phyloP scores from a whole-genome alignment of 2,888 invertebrate species.

The Dastarcus helophoroides region DNA sequence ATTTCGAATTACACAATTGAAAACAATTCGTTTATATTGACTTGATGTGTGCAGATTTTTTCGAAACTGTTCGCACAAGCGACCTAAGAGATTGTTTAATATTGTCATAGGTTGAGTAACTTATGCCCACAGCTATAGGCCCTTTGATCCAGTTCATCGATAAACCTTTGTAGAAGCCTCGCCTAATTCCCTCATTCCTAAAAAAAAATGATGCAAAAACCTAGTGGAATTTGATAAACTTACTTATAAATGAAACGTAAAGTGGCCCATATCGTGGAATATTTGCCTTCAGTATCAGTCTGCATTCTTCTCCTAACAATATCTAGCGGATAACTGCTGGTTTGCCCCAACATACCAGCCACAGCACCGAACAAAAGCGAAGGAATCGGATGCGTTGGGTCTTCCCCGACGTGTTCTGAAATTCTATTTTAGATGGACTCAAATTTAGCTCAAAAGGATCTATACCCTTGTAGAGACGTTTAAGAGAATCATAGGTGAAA shows the following conservation, averaged over 20 bases:
- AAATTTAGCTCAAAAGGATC: no score
- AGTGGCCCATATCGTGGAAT: constrained; percentile 55
- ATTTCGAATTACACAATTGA: no score
- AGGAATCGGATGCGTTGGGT: constrained; percentile 41
- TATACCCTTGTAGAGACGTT: constrained; percentile 64
- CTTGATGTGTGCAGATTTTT: no score
- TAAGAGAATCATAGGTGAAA: constrained; percentile 92
- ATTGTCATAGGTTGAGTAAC: constrained; percentile 88
- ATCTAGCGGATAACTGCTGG: constrained; percentile 92
- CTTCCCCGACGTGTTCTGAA: no score
- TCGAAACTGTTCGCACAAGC: no score
- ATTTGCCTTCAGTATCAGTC: constrained; percentile 45
- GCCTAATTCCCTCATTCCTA: constrained; percentile 77
- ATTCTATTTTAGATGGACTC: no score
- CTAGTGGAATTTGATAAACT: constrained; percentile 22
- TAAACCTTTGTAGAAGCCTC: constrained; percentile 95
- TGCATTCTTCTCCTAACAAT: constrained; percentile 64
- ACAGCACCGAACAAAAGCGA: constrained; percentile 75
- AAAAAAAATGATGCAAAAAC: constrained; percentile 16
- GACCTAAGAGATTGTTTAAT: constrained; percentile 42
- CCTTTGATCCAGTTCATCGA: constrained; percentile 99
- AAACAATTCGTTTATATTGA: no score
- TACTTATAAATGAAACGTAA: constrained; percentile 59
- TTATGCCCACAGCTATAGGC: constrained; percentile 85
- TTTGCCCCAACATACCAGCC: constrained; percentile 90